A percentile compares a stretch with the other conserved stretches of the same genome.
phyloP scores from a whole-genome alignment of 2,797 vertebrate species.

The Macroramphosus scolopax region DNA sequence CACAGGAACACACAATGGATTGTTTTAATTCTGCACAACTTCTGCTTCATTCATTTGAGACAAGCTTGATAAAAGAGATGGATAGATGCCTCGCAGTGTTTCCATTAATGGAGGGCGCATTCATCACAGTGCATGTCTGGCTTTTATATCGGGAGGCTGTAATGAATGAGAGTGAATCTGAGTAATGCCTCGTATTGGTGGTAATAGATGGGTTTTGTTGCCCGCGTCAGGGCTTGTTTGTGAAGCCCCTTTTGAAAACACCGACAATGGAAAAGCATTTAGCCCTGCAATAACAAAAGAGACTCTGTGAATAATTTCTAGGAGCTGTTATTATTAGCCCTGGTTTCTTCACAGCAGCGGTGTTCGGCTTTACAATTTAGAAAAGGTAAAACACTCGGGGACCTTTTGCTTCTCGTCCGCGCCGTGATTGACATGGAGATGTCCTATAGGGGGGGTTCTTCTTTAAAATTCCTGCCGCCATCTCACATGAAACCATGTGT shows the following conservation, averaged over 20 bases:
- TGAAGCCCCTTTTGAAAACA: conserved; percentile 71
- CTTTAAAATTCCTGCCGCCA: conserved; percentile 67
- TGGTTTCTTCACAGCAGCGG: conserved; percentile 39
- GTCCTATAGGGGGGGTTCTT: conserved; percentile 66
- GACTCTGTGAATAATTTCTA: conserved; percentile 65
- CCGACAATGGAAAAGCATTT: conserved; percentile 74
- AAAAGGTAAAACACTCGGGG: conserved; percentile 58
- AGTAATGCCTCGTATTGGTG: conserved; percentile 75
- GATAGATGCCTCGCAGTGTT: conserved; percentile 80
- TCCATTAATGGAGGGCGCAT: conserved; percentile 79
- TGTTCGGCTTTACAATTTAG: conserved; percentile 31
- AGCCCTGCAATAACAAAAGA: conserved; percentile 69
- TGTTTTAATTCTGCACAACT: conserved; percentile 78
- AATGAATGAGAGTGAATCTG: conserved; percentile 78
- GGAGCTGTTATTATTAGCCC: conserved; percentile 67
- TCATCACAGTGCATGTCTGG: conserved; percentile 76
- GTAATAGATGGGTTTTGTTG: conserved; percentile 80
- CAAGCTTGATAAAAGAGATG: conserved; percentile 78
- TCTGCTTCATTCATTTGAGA: conserved; percentile 77
- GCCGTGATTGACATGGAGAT: conserved; percentile 67
- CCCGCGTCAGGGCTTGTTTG: conserved; percentile 77
- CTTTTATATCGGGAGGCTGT: conserved; percentile 74
- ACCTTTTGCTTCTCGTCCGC: conserved; percentile 53
- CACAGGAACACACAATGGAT: conserved; percentile 68
- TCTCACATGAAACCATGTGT: conserved; percentile 76